phyloP scores from a whole-genome alignment of 2,888 invertebrate genomes.

The Trichopria drosophilae region DNA sequence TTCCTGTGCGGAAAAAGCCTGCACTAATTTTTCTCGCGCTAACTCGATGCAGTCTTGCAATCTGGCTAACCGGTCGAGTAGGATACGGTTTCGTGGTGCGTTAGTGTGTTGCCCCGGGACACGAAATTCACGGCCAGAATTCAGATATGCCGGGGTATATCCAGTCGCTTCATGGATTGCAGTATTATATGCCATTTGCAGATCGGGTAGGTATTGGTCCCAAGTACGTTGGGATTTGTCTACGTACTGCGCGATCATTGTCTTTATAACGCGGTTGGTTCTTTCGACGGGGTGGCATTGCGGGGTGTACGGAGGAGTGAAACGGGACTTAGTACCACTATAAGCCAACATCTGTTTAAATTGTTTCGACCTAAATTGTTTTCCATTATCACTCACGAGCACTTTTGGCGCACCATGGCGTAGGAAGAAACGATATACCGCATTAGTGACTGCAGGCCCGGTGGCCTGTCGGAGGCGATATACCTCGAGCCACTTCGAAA shows the following conservation, averaged over 20 bases:
- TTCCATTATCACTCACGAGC: conserved; percentile 11
- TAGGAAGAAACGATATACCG: not conserved
- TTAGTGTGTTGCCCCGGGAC: too few relatives aligned
- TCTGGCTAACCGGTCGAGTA: too few relatives aligned
- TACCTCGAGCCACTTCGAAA: too few relatives aligned
- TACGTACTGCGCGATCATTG: conserved; percentile 45
- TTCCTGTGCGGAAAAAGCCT: not conserved
- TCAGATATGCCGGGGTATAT: too few relatives aligned
- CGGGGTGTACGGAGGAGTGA: conserved; percentile 40
- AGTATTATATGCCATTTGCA: conserved; percentile 36
- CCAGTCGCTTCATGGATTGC: conserved; percentile 33
- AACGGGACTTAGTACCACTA: conserved; percentile 25
- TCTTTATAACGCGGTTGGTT: too few relatives aligned
- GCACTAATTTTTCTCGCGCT: not conserved
- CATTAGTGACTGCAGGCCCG: not conserved
- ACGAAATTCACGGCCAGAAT: too few relatives aligned
- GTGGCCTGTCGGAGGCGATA: conserved; percentile 2
- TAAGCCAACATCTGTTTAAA: conserved; percentile 1
- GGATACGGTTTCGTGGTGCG: too few relatives aligned
- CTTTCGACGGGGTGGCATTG: conserved; percentile 48
- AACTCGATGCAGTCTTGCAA: not conserved
- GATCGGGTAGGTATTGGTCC: conserved; percentile 32
- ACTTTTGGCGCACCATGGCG: too few relatives aligned
- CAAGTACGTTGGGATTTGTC: conserved; percentile 38
- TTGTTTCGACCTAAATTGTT: conserved; percentile 7